These are phyloP conservation scores for Diorhabda sublineata DNA, from an alignment of 1,140 invertebrate genomes.

Conservation along the genomic window DNA sequence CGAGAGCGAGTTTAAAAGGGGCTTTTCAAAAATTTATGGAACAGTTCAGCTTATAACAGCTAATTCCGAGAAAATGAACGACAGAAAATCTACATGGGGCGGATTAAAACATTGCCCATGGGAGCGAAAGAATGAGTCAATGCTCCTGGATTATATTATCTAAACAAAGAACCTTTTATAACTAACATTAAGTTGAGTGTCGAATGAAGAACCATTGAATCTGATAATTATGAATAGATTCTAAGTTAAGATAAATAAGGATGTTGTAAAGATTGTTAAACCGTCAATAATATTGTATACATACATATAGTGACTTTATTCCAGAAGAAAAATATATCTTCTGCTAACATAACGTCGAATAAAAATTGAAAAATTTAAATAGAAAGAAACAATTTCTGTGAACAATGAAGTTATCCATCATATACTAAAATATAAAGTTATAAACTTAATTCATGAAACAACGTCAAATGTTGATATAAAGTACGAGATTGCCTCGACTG, in stretches of 20 bases:
- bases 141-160: constrained; percentile 25
- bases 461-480: constrained; percentile 7
- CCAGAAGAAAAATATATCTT: no score
- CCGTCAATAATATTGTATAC: no score
- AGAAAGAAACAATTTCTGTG: background rate
- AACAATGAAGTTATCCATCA: background rate
- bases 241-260: no score
- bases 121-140: constrained; percentile 28
- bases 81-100: constrained; percentile 27
- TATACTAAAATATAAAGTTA: background rate
- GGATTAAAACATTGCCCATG: constrained; percentile 30
- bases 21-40: constrained; percentile 28
- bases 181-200: no score
- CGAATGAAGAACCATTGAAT: no score
- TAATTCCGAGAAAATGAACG: constrained; percentile 28
- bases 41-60: constrained; percentile 25
- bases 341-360: no score
- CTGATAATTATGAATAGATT: no score
- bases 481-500: background rate
- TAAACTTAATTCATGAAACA: constrained; percentile 8
- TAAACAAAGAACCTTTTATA: no score
- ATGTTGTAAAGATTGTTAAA: no score
- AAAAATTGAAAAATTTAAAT: no score
- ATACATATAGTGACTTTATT: no score
- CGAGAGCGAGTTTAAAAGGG: constrained; percentile 24